Conservation (phyloP, 2,113 vertebrate genomes). For the Cephalophus harveyi region DNA sequence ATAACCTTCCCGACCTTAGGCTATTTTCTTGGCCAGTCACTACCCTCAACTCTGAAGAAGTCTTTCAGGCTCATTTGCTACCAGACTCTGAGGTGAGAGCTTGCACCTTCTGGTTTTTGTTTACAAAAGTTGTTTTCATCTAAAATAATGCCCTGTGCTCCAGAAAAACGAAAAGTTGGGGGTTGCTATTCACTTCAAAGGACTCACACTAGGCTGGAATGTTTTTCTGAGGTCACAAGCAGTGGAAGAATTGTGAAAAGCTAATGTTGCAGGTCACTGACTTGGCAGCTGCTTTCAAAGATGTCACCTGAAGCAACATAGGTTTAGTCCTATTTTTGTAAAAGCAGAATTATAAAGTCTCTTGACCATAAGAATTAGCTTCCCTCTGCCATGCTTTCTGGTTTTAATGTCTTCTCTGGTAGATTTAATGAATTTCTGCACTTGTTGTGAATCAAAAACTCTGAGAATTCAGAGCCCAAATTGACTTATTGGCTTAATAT, state of each 20-base stretch:
- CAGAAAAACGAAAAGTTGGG: neutral
- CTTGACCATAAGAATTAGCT: neutral
- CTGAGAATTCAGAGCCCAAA: neutral
- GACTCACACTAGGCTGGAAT: neutral
- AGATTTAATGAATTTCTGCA: neutral
- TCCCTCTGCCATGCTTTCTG: neutral
- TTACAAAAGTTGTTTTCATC: conserved; percentile 19
- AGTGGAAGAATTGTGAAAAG: neutral
- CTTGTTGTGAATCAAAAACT: neutral
- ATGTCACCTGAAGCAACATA: neutral
- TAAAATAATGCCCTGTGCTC: neutral
- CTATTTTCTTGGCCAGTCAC: neutral
- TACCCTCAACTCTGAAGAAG: neutral
- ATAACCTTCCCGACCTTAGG: neutral
- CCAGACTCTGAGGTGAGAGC: neutral
- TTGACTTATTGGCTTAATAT: neutral
- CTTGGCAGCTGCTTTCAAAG: neutral
- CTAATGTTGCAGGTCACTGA: neutral
- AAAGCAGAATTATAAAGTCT: neutral
- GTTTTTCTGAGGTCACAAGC: neutral
- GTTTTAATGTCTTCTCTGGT: neutral
- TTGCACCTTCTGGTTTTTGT: neutral
- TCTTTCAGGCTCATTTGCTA: neutral
- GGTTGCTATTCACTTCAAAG: neutral
- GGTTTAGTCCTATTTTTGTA: neutral